Base-by-base conservation (phyloP, 2,888 invertebrate species). In the Agriopis marginaria region DNA sequence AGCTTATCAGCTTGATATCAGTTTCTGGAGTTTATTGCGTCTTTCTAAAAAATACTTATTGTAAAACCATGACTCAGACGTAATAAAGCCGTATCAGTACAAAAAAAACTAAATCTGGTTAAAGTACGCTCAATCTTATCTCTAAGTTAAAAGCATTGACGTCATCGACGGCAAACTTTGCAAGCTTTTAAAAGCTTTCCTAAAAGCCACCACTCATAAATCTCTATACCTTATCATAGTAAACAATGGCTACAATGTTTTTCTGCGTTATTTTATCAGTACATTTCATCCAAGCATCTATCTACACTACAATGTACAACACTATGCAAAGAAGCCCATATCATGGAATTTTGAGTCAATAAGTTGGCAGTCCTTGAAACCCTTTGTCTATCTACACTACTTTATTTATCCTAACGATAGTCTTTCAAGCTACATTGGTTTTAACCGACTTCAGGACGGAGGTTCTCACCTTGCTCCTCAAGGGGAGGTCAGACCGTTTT, bases 1-100 rank as follows among this genome's bases (percentile, higher is more conserved):
- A 45, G 23, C 56, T 56, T 65, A 59, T 65, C 58, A 53, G 3
- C 51, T 8, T 44, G 65, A 65, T 59, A 59, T 44, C 9, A 23
- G 42, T 40, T 56, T 14, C 14, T 39, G 42, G 7, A 44, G 12
- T 55, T 49, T 49, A 55, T 56, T 61, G 45, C 58, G 47, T 40
- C 44, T 44, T 61, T 42, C 61, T 10, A 23, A 45, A 55, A 49
- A 55, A 23, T 47, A 7, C 11, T 7, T 12, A 4, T 3, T 3
- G 17, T 32, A 4, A 54, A 14, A 49, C 1, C 45, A 51, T 51
- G 17, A 51, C 23, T 32, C 11, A 32, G 17, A 11, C 23, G 14
- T 11, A 17, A 32, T 3, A 32, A 32, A 32, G 32, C 32, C 32
- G 5, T 32, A 32, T 32, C 3, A 32, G 32, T 32, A 32, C 32